Conservation (phyloP, 2,113 vertebrate species). For the Oenanthe melanoleuca region DNA sequence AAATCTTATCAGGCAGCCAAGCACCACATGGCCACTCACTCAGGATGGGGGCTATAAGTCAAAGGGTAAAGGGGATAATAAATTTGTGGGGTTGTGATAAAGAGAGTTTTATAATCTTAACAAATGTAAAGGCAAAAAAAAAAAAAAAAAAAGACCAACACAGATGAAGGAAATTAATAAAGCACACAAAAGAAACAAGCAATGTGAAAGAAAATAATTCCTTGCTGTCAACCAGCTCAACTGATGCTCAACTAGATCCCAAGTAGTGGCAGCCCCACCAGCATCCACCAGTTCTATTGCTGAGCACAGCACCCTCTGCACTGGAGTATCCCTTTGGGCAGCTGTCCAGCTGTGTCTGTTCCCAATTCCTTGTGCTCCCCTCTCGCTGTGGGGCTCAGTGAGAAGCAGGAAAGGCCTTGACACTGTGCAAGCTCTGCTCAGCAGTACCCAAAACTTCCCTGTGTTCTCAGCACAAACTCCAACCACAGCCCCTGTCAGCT, state of each 20-base stretch:
- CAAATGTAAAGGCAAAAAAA: rapidly evolving
- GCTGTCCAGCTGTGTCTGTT: not conserved
- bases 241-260: not conserved
- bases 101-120: not conserved
- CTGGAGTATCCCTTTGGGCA: not conserved
- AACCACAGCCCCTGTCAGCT: not conserved
- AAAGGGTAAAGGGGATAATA: not conserved
- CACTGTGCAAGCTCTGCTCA: not conserved
- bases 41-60: not conserved
- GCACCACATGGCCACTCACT: rapidly evolving
- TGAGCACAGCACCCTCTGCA: rapidly evolving
- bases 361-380: not conserved
- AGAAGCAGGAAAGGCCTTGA: not conserved
- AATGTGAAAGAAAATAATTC: not conserved
- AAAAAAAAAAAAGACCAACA: rapidly evolving
- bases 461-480: not conserved
- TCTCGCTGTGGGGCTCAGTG: rapidly evolving
- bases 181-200: not conserved
- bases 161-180: not conserved
- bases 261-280: not conserved
- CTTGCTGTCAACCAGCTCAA: rapidly evolving
- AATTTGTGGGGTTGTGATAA: not conserved
- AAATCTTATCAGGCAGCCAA: not conserved
- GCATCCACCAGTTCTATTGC: not conserved
- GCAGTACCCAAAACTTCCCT: not conserved